A percentile compares a stretch with the other conserved stretches of the same genome.
phyloP scores from a whole-genome alignment of 2,113 vertebrate genomes.

The Hyperoodon ampullatus region DNA sequence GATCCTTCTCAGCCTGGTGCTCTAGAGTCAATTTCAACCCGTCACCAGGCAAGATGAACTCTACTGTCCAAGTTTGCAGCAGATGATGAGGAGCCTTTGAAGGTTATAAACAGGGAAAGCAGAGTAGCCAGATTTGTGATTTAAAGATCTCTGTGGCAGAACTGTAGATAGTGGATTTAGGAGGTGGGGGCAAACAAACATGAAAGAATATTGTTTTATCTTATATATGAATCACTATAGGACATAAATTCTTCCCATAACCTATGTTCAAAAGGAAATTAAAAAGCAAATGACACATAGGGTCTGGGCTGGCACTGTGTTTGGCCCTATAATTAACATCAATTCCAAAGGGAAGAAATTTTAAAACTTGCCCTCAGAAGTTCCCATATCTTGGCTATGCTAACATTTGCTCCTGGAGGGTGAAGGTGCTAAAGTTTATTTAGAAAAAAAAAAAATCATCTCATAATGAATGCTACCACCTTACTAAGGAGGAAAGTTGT shows the following conservation, averaged over 20 bases:
- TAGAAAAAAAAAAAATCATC: not conserved
- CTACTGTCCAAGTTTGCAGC: not conserved
- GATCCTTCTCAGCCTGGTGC: not conserved
- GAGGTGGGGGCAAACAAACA: not conserved
- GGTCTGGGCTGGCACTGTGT: not conserved
- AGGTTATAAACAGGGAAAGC: not conserved
- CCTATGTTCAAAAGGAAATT: not conserved
- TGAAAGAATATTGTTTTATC: not conserved
- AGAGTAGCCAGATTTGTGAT: not conserved
- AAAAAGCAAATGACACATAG: not conserved
- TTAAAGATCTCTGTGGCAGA: not conserved
- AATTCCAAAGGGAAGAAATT: not conserved
- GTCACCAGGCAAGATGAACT: not conserved
- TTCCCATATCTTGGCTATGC: not conserved
- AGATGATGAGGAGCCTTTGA: not conserved
- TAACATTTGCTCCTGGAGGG: slow-evolving; percentile 39
- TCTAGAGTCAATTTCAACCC: not conserved
- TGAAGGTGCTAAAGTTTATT: slow-evolving; percentile 21
- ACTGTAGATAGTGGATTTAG: not conserved
- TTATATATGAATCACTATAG: not conserved
- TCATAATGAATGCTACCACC: not conserved
- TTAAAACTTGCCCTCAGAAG: not conserved
- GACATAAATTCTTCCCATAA: not conserved
- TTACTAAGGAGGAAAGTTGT: not conserved
- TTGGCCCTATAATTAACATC: not conserved